Conservation (phyloP, 1,140 invertebrate species). For the Hydropsyche tenuis region DNA sequence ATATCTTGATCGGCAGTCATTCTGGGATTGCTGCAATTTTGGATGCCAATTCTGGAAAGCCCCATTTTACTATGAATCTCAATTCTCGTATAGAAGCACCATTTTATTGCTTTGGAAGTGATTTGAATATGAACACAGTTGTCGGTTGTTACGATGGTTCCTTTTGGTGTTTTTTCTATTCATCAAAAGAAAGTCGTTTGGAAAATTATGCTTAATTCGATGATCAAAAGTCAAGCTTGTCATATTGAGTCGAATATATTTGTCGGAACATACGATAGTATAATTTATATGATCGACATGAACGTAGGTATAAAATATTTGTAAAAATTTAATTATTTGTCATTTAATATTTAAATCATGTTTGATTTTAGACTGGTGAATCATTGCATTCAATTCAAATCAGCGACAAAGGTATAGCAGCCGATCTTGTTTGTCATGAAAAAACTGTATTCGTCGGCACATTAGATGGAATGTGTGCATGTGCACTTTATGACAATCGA, state of each 20-base stretch:
- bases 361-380: slow-evolving; percentile 52
- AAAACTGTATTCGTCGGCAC: slow-evolving; percentile 63
- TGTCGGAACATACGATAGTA: slow-evolving; percentile 74
- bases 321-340: no score
- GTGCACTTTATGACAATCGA: slow-evolving; percentile 60
- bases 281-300: slow-evolving; percentile 67
- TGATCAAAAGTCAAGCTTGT: slow-evolving; percentile 72
- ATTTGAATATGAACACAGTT: slow-evolving; percentile 52
- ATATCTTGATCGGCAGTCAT: slow-evolving; percentile 68
- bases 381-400: slow-evolving; percentile 53
- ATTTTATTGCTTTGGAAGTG: slow-evolving; percentile 52
- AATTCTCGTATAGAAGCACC: slow-evolving; percentile 58
- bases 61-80: slow-evolving; percentile 52
- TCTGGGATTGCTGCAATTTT: slow-evolving; percentile 66
- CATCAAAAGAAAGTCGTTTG: slow-evolving; percentile 68
- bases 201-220: slow-evolving; percentile 66
- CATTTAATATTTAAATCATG: no score
- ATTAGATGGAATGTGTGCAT: slow-evolving; percentile 64
- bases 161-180: slow-evolving; percentile 69
- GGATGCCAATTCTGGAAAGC: slow-evolving; percentile 58
- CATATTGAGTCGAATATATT: slow-evolving; percentile 60
- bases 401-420: slow-evolving; percentile 65
- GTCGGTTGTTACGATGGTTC: slow-evolving; percentile 73
- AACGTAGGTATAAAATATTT: slow-evolving; percentile 58
- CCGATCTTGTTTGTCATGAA: slow-evolving; percentile 63